Evolutionary conservation across 2,797 vertebrate genomes (phyloP), one percentile per base, ranked within the genome.

Genomic region (Picus viridis): DNA sequence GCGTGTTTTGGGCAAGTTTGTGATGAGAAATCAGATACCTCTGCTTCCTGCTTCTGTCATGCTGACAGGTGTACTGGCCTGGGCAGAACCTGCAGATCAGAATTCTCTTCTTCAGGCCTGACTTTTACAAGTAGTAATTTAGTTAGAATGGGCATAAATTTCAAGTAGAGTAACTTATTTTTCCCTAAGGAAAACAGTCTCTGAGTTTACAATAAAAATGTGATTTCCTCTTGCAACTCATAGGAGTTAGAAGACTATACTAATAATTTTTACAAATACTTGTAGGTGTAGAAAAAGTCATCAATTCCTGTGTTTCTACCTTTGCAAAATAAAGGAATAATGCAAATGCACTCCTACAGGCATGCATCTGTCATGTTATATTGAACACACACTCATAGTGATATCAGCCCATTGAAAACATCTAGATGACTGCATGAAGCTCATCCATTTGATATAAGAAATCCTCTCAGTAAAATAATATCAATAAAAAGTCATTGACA

Each of bases 11-110:
- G 82, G 84, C 86, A 89, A 92, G 95, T 95, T 75, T 90, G 64
- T 27, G 76, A 89, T 90, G 84, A 88, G 86, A 92, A 94, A 92
- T 93, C 5, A 7, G 89, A 89, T 93, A 90, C n/a, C 22, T 83
- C 16, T 53, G 62, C 73, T 95, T 96, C 89, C 88, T 94, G 86
- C 73, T 70, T 90, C 36, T 93, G 65, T 92, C 89, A 73, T 61
- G 39, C 67, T 92, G 89, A 91, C 94, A 94, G 93, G 96, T 94
- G 89, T 89, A 92, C 67, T 93, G 90, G 63, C 71, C 76, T 83
- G 76, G 73, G 53, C 51, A 77, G 62, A 88, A 70, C 45, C 63
- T 27, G 22, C 34, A 57, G 73, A 83, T 45, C 74, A 54, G 26
- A 29, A 29, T 85, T 73, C 64, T 83, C 39, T 34, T 86, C 62